Evolutionary conservation across 2,888 invertebrate genomes (phyloP).

Genomic region (Agrotis segetum): DNA sequence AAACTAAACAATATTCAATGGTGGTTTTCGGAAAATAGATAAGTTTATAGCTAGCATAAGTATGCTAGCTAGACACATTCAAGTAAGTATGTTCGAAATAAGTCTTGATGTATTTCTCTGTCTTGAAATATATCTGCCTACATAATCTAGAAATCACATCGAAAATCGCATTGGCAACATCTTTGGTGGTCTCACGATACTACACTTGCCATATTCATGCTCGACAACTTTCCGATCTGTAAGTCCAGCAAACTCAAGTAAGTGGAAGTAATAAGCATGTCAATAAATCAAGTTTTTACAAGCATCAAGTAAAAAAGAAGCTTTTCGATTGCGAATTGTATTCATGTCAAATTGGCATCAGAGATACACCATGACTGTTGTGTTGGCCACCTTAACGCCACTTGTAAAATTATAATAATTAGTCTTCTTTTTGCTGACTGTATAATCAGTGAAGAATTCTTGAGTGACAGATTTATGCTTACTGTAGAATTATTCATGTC

Average conservation of each 20-base stretch:
- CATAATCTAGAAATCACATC: not conserved
- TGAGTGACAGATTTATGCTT: slow-evolving; percentile 26
- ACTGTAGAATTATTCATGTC: slow-evolving; percentile 15
- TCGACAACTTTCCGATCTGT: slow-evolving; percentile 55
- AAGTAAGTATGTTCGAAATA: too few relatives aligned
- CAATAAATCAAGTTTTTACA: slow-evolving; percentile 82
- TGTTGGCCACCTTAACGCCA: slow-evolving; percentile 30
- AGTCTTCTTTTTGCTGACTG: slow-evolving; percentile 21
- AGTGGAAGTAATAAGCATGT: slow-evolving; percentile 76
- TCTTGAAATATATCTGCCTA: too few relatives aligned
- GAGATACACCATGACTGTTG: slow-evolving; percentile 53
- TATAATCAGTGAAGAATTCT: slow-evolving; percentile 22
- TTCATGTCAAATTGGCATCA: slow-evolving; percentile 71
- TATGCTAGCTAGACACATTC: too few relatives aligned
- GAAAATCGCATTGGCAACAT: not conserved
- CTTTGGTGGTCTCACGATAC: not conserved
- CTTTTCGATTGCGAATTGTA: slow-evolving; percentile 77
- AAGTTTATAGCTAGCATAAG: too few relatives aligned
- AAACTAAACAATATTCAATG: too few relatives aligned
- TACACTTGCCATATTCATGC: not conserved
- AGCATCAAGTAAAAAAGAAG: slow-evolving; percentile 67
- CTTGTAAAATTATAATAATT: slow-evolving; percentile 45
- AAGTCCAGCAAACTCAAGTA: slow-evolving; percentile 61
- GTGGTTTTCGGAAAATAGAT: too few relatives aligned
- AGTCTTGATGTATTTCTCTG: too few relatives aligned